Percentiles rank a stretch among this genome's conserved stretches.
These are phyloP conservation scores for Altica lythri DNA, from an alignment of 2,888 invertebrate species.

Conservation along the genomic window DNA sequence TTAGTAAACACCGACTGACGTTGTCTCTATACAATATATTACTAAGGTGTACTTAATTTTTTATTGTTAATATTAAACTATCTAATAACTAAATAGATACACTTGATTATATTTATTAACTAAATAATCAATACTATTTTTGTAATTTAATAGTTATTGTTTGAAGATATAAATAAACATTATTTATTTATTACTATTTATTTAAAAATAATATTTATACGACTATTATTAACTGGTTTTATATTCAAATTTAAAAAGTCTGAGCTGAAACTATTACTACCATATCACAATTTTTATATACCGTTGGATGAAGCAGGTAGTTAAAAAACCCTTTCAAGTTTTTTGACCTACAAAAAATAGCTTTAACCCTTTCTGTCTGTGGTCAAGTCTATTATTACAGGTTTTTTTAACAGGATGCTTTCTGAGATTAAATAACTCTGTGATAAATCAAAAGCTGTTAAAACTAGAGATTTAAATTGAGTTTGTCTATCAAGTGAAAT, in stretches of 20 bases:
- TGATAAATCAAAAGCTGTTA: conserved; percentile 8
- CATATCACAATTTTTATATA: neutral
- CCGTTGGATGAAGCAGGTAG: conserved; percentile 16
- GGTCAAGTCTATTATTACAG: conserved; percentile 14
- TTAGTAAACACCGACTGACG: conserved; percentile 18
- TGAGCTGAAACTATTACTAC: conserved; percentile 1
- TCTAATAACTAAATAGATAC: too few species aligned
- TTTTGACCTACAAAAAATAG: conserved; percentile 23
- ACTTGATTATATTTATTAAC: too few species aligned
- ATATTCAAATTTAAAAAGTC: too few species aligned
- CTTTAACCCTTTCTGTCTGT: conserved; percentile 18
- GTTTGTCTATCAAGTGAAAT: neutral
- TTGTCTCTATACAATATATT: too few species aligned
- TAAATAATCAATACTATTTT: too few species aligned
- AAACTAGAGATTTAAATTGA: neutral
- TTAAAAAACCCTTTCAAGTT: conserved; percentile 18
- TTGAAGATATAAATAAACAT: too few species aligned
- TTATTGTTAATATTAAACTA: conserved; percentile 4
- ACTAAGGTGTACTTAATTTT: conserved; percentile 3
- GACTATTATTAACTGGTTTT: too few species aligned
- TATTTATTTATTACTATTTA: too few species aligned
- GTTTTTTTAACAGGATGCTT: conserved; percentile 14
- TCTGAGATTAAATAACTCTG: conserved; percentile 3
- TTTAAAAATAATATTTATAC: too few species aligned
- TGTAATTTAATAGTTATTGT: too few species aligned